Conservation (phyloP, 2,113 vertebrate species). For the Sialia sialis region DNA sequence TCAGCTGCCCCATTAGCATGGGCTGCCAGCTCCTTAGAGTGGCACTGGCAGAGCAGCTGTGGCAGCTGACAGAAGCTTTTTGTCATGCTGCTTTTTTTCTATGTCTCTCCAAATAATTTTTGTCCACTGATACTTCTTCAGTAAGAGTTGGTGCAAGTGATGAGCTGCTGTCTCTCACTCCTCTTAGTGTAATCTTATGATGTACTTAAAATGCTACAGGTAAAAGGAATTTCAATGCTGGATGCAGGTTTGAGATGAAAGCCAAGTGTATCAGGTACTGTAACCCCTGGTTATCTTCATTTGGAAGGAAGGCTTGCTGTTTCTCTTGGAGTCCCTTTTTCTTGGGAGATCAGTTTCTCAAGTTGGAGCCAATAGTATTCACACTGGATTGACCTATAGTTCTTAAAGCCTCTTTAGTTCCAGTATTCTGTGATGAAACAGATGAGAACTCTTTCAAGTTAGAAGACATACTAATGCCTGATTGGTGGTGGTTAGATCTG, state of each 20-base stretch:
- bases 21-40: background rate
- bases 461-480: background rate
- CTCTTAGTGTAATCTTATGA: background rate
- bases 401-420: background rate
- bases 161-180: background rate
- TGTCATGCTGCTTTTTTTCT: background rate
- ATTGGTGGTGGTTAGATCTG: background rate
- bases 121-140: background rate
- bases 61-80: constrained; percentile 12
- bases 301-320: background rate
- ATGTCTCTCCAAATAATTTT: background rate
- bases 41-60: background rate
- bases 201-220: background rate
- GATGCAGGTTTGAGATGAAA: background rate
- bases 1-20: background rate
- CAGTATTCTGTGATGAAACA: background rate
- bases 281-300: background rate
- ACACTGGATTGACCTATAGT: background rate
- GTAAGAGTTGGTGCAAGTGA: background rate
- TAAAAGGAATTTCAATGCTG: background rate
- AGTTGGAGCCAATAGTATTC: background rate
- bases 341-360: background rate
- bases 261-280: background rate
- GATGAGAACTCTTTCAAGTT: background rate
- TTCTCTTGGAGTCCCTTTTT: background rate